Evolutionary conservation across 2,797 vertebrate genomes (phyloP).

Genomic region (Octomys mimax): DNA sequence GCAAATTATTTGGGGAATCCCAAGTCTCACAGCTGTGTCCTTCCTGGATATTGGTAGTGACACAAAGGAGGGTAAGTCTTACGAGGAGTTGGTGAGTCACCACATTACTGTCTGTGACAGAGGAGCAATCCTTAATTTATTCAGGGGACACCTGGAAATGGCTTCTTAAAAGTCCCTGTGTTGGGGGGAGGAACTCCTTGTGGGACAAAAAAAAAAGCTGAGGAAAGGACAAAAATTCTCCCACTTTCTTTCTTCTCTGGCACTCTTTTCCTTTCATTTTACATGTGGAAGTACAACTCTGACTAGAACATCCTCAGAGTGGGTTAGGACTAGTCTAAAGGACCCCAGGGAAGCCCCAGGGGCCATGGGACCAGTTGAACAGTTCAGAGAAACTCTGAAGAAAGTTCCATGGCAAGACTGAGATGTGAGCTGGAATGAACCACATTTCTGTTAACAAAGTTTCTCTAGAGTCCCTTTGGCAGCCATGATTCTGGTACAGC

Average conservation of each 20-base stretch:
- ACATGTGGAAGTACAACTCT: not conserved
- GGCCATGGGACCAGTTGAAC: not conserved
- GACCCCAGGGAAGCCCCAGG: not conserved
- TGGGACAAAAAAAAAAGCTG: not conserved
- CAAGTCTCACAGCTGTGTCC: not conserved
- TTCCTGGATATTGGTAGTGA: not conserved
- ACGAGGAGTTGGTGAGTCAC: not conserved
- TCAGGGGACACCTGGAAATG: not conserved
- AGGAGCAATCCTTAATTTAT: not conserved
- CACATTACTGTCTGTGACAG: not conserved
- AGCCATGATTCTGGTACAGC: not conserved
- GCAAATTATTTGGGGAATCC: slow-evolving; percentile 25
- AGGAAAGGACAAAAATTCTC: not conserved
- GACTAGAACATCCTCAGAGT: not conserved
- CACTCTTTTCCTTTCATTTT: not conserved
- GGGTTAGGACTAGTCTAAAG: not conserved
- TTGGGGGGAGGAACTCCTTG: too few species aligned
- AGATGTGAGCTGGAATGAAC: not conserved
- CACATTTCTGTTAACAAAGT: not conserved
- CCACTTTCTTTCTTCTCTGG: not conserved
- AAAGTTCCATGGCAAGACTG: not conserved
- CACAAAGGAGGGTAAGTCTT: not conserved
- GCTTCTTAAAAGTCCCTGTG: not conserved
- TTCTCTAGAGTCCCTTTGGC: not conserved
- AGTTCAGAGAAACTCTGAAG: not conserved